phyloP scores from a whole-genome alignment of 2,113 vertebrate genomes.

The Merops nubicus region DNA sequence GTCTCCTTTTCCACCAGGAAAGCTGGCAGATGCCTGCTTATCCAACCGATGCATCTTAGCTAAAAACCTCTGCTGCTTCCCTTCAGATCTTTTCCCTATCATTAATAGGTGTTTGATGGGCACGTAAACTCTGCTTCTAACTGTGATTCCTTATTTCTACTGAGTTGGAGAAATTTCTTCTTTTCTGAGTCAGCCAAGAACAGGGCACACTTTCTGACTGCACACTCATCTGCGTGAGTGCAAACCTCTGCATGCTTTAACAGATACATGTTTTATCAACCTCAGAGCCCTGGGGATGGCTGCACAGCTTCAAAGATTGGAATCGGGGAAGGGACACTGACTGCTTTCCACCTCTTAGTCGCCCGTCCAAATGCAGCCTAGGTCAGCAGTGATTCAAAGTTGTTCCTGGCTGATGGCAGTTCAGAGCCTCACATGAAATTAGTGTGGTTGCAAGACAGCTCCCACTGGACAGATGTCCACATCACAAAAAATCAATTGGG shows the following conservation, averaged over 20 bases:
- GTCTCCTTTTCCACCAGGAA: background rate
- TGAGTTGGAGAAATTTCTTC: background rate
- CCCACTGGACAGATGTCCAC: background rate
- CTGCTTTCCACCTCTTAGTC: background rate
- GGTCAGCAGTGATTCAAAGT: background rate
- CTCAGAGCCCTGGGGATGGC: background rate
- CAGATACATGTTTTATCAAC: background rate
- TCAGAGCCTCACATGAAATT: background rate
- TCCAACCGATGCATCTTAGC: background rate
- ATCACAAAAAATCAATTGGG: background rate
- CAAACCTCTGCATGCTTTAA: background rate
- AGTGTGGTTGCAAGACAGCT: background rate
- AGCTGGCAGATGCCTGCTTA: background rate
- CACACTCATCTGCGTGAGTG: accelerated
- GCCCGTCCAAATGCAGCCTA: background rate
- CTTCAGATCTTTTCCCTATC: background rate
- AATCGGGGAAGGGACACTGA: accelerated
- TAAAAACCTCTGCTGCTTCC: background rate
- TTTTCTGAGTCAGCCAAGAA: conserved; percentile 14
- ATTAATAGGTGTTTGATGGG: conserved; percentile 13
- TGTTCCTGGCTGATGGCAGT: background rate
- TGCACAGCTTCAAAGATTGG: background rate
- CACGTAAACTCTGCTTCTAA: background rate
- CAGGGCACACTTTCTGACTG: background rate
- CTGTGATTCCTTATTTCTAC: background rate